Evolutionary conservation across 2,888 invertebrate genomes (phyloP).

Genomic region (Stictocephala bisonia): DNA sequence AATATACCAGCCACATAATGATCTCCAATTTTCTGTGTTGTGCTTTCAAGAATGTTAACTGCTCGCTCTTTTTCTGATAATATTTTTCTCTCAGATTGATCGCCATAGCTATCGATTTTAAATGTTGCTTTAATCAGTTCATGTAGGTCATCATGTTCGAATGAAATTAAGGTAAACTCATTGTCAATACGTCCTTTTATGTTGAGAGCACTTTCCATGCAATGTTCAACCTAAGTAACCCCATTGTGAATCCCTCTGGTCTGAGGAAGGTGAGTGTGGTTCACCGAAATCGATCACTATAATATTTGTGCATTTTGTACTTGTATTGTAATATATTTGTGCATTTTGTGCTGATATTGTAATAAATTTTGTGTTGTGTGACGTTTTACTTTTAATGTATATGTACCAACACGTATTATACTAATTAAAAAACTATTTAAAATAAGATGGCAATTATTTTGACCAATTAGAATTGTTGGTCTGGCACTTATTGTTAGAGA

Average conservation of each 20-base stretch:
- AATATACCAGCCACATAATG: neutral
- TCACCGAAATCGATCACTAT: too few species aligned
- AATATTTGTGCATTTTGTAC: too few species aligned
- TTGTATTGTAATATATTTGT: too few species aligned
- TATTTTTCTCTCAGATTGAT: too few species aligned
- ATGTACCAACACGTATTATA: too few species aligned
- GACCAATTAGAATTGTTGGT: constrained; percentile 13
- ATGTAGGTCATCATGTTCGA: neutral
- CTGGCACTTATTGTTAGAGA: neutral
- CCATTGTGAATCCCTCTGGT: neutral
- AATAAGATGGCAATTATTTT: neutral
- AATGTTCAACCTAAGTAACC: neutral
- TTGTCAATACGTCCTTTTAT: neutral
- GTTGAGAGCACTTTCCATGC: neutral
- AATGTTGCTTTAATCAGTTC: neutral
- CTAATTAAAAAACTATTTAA: too few species aligned
- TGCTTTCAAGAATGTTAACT: neutral
- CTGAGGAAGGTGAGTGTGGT: neutral
- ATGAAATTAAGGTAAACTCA: neutral
- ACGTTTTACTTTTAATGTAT: too few species aligned
- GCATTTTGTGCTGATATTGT: too few species aligned
- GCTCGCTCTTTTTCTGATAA: neutral
- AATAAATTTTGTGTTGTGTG: too few species aligned
- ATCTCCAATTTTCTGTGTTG: neutral
- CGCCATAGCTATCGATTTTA: neutral